phyloP scores from a whole-genome alignment of 2,113 vertebrate species.

The Candoia aspera region DNA sequence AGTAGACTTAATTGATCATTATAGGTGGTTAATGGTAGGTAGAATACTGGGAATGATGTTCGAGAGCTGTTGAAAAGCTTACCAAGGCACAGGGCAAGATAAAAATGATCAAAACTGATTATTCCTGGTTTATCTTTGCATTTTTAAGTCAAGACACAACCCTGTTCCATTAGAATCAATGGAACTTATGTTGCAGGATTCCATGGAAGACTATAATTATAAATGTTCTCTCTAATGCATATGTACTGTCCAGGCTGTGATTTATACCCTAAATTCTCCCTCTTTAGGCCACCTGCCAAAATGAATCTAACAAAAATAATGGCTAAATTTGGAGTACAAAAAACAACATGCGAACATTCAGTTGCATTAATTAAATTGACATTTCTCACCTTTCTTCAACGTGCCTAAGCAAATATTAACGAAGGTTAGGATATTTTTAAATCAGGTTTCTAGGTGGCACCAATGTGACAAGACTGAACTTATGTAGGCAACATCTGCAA shows the following conservation, averaged over 20 bases:
- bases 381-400: neutral
- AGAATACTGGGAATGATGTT: slow-evolving; percentile 11
- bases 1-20: slow-evolving; percentile 15
- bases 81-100: neutral
- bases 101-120: slow-evolving; percentile 21
- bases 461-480: neutral
- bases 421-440: neutral
- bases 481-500: neutral
- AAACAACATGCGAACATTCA: neutral
- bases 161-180: neutral
- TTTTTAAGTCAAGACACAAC: neutral
- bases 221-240: neutral
- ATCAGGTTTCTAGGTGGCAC: neutral
- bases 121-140: neutral
- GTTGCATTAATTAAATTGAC: neutral
- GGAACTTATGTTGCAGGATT: neutral
- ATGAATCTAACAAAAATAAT: neutral
- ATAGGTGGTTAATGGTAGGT: slow-evolving; percentile 27
- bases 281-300: neutral
- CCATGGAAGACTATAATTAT: neutral
- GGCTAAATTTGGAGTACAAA: neutral
- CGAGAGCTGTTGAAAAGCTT: neutral
- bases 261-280: neutral
- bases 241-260: neutral
- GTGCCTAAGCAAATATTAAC: neutral